Conservation (phyloP, 1,140 invertebrate genomes). For the Homalodisca vitripennis region DNA sequence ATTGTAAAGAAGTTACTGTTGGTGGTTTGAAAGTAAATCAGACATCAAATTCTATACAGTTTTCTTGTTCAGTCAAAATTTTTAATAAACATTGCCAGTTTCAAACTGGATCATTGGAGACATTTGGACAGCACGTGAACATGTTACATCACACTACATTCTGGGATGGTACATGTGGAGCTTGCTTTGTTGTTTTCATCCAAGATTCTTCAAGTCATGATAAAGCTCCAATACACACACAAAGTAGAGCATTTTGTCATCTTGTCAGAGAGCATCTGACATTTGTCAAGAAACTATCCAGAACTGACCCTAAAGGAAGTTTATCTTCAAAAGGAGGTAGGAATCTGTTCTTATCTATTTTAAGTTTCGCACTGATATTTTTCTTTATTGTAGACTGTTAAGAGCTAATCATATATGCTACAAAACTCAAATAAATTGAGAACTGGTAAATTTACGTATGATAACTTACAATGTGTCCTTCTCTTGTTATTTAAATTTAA, state of each 20-base stretch:
- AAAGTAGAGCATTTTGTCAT: constrained; percentile 13
- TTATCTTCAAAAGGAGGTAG: too few species aligned
- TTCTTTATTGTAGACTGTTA: too few species aligned
- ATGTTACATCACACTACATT: background rate
- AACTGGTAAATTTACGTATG: too few species aligned
- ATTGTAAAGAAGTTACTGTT: background rate
- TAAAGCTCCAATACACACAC: background rate
- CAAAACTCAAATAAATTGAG: too few species aligned
- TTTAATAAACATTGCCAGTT: constrained; percentile 1
- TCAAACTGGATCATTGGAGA: background rate
- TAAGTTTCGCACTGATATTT: too few species aligned
- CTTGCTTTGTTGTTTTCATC: background rate
- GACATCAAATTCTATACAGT: background rate
- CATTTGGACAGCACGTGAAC: constrained; percentile 3
- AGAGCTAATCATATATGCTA: too few species aligned
- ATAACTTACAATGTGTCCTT: too few species aligned
- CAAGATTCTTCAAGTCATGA: background rate
- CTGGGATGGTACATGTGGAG: background rate
- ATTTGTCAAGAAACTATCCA: too few species aligned
- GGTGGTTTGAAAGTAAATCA: background rate
- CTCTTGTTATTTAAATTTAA: too few species aligned
- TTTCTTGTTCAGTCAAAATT: constrained; percentile 5
- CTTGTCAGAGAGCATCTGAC: background rate
- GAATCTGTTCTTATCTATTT: too few species aligned
- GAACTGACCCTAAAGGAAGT: too few species aligned